A percentile compares a stretch with the other conserved stretches of the same genome.
Evolutionary conservation across 2,888 invertebrate species (phyloP).

Genomic region (Aspidapion aeneum): DNA sequence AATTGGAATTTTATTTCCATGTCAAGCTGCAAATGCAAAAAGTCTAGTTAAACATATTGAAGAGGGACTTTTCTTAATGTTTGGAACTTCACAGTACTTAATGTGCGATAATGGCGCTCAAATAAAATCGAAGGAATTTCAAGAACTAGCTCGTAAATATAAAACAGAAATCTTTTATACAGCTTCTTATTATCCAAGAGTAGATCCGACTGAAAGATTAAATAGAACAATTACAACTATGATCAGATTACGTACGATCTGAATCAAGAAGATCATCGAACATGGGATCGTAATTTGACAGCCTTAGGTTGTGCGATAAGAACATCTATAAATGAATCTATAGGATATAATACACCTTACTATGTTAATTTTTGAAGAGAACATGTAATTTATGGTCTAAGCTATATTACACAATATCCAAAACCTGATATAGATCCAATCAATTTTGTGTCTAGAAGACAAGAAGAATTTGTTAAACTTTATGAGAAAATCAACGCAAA

Average conservation of each 20-base stretch:
- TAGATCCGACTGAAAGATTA: conserved; percentile 4
- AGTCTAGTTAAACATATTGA: conserved; percentile 4
- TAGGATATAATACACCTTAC: background rate
- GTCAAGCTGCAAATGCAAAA: conserved; percentile 11
- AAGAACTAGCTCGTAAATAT: background rate
- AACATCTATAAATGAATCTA: too few species aligned
- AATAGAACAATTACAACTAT: background rate
- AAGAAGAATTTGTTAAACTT: too few species aligned
- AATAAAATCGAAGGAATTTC: background rate
- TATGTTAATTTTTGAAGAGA: background rate
- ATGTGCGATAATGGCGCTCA: background rate
- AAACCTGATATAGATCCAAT: too few species aligned
- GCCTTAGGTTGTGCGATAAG: background rate
- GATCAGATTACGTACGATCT: background rate
- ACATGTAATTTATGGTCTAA: too few species aligned
- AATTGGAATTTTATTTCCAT: conserved; percentile 7
- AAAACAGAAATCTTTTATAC: background rate
- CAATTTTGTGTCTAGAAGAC: too few species aligned
- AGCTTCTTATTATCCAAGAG: background rate
- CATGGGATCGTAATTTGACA: background rate
- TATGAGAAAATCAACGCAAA: too few species aligned
- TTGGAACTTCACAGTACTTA: background rate
- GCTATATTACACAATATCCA: too few species aligned
- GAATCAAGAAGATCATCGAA: background rate
- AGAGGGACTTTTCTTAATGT: conserved; percentile 1